Conservation (phyloP, 2,797 vertebrate genomes). For the Sebastiscus albofasciatus region DNA sequence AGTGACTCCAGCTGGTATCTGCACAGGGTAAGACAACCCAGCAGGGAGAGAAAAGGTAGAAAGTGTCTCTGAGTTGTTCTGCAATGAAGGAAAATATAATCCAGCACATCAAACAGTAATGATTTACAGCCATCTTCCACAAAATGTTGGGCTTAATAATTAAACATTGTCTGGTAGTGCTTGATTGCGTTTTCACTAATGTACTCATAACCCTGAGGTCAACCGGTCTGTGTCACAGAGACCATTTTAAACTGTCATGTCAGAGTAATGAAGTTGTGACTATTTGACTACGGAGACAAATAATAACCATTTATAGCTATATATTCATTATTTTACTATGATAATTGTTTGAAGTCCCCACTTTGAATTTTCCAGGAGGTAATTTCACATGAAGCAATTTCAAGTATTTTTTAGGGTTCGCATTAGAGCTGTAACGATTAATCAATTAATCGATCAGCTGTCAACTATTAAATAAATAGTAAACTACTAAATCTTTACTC, state of each 20-base stretch:
- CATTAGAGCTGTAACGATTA: too few relatives aligned
- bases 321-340: neutral
- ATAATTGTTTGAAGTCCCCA: neutral
- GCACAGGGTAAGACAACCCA: constrained; percentile 89
- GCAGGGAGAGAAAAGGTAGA: constrained; percentile 88
- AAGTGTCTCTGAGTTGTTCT: constrained; percentile 81
- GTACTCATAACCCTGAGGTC: neutral
- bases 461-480: too few relatives aligned
- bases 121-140: neutral
- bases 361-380: neutral
- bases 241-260: neutral
- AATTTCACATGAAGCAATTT: neutral
- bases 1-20: constrained; percentile 93
- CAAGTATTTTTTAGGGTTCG: neutral
- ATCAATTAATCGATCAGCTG: too few relatives aligned
- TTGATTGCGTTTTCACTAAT: neutral
- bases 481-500: too few relatives aligned
- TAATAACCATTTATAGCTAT: neutral
- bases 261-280: neutral
- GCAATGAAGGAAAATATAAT: constrained; percentile 33
- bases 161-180: neutral
- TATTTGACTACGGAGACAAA: neutral
- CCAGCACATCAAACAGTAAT: neutral
- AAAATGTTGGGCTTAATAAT: neutral
- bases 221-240: neutral